phyloP scores from a whole-genome alignment of 1,140 invertebrate species.

The Carposina sasakii region DNA sequence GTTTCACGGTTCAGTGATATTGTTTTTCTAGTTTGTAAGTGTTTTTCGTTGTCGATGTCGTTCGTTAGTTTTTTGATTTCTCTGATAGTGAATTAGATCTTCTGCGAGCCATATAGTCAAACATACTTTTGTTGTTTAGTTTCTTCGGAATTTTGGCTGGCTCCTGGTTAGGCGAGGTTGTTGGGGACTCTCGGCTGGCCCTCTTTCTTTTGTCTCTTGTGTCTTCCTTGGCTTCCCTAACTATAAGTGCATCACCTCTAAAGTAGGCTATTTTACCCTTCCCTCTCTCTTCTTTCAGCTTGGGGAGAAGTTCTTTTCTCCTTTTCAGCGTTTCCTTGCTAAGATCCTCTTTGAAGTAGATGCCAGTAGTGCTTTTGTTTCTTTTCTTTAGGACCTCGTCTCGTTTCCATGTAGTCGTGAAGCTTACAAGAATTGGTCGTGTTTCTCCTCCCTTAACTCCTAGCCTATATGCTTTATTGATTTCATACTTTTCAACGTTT shows the following conservation, averaged over 20 bases:
- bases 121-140: no score
- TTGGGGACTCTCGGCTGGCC: no score
- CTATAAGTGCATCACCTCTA: neutral
- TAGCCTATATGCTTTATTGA: neutral
- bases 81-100: neutral
- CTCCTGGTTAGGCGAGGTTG: no score
- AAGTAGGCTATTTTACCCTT: neutral
- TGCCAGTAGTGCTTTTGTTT: neutral
- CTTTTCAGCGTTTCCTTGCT: neutral
- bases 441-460: neutral
- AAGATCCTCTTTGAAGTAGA: neutral
- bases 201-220: no score
- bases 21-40: neutral
- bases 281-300: neutral
- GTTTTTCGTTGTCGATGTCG: neutral
- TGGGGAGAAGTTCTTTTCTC: neutral
- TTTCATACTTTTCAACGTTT: neutral
- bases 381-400: neutral
- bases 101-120: no score
- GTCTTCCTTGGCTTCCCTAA: neutral
- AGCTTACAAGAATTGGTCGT: neutral
- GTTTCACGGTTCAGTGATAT: neutral
- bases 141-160: no score
- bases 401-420: neutral
- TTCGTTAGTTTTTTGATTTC: neutral